A percentile compares a stretch with the other conserved stretches of the same genome.
Evolutionary conservation across 2,888 invertebrate genomes (phyloP).

Genomic region (Poecilus cupreus): DNA sequence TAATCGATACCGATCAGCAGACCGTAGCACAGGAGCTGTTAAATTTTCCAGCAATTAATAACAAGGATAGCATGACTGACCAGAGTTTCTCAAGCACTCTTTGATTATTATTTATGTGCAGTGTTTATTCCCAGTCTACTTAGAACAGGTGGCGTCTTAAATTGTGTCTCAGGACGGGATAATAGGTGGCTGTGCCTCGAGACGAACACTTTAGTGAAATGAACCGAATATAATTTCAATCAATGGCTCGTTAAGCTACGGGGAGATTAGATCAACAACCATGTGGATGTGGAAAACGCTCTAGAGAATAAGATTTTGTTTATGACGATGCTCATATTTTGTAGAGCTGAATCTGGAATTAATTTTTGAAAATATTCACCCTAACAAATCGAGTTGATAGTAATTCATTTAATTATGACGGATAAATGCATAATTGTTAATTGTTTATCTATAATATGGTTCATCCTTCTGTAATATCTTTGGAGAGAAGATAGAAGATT

Average conservation of each 20-base stretch:
- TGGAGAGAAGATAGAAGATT: too few relatives aligned
- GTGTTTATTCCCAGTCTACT: constrained; percentile 5
- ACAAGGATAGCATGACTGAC: constrained; percentile 31
- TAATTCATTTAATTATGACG: too few relatives aligned
- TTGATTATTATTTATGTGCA: constrained; percentile 37
- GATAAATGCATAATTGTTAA: too few relatives aligned
- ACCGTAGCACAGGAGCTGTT: constrained; percentile 32
- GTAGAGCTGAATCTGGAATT: neutral
- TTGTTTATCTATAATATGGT: too few relatives aligned
- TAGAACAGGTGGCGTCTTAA: constrained; percentile 34
- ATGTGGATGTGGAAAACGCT: neutral
- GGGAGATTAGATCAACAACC: neutral
- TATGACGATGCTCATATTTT: neutral
- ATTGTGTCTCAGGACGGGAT: constrained; percentile 16
- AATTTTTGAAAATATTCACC: too few relatives aligned
- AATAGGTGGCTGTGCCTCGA: constrained; percentile 17
- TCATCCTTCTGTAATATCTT: too few relatives aligned
- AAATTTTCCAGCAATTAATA: constrained; percentile 40
- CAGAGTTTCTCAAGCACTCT: constrained; percentile 33
- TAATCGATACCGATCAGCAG: constrained; percentile 8
- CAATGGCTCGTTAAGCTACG: neutral
- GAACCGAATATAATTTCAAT: constrained; percentile 25
- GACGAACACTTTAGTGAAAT: constrained; percentile 24
- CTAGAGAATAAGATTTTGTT: neutral
- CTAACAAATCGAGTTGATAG: too few relatives aligned